phyloP scores from a whole-genome alignment of 2,888 invertebrate genomes.

The Dione vanillae region DNA sequence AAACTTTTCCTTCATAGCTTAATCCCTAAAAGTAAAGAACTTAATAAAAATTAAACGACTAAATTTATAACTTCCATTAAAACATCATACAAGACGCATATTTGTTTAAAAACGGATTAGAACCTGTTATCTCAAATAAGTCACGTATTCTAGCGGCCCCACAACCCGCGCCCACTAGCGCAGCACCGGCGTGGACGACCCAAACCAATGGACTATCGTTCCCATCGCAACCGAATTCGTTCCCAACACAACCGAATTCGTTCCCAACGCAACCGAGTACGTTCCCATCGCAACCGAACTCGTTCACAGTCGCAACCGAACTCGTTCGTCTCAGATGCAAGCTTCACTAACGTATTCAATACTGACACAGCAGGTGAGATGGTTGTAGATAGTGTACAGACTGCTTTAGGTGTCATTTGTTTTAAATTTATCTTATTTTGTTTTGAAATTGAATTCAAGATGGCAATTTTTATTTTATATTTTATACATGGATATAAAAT shows the following conservation, averaged over 20 bases:
- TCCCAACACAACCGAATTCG: conserved; percentile 61
- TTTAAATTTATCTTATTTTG: not conserved
- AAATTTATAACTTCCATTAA: not conserved
- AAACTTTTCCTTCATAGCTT: not conserved
- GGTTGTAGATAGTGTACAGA: conserved; percentile 53
- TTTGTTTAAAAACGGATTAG: not conserved
- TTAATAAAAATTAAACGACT: conserved; percentile 6
- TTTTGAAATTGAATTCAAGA: not conserved
- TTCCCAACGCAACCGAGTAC: conserved; percentile 75
- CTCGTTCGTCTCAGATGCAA: conserved; percentile 92
- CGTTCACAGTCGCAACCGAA: conserved; percentile 85
- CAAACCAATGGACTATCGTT: conserved; percentile 54
- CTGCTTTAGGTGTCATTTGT: conserved; percentile 2
- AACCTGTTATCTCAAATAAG: not conserved
- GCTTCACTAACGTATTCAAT: conserved; percentile 95
- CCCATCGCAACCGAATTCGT: conserved; percentile 51
- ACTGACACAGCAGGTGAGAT: conserved; percentile 87
- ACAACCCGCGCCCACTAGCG: conserved; percentile 46
- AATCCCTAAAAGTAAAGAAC: not conserved
- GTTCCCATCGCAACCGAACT: conserved; percentile 60
- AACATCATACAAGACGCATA: not conserved
- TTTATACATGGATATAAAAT: too few relatives aligned
- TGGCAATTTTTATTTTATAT: not conserved
- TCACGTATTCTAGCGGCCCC: conserved; percentile 46
- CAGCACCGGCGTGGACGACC: conserved; percentile 49